A percentile compares a stretch with the other conserved stretches of the same genome.
These are phyloP conservation scores for Lasioglossum baleicum DNA, from an alignment of 1,140 invertebrate genomes.

Conservation along the genomic window DNA sequence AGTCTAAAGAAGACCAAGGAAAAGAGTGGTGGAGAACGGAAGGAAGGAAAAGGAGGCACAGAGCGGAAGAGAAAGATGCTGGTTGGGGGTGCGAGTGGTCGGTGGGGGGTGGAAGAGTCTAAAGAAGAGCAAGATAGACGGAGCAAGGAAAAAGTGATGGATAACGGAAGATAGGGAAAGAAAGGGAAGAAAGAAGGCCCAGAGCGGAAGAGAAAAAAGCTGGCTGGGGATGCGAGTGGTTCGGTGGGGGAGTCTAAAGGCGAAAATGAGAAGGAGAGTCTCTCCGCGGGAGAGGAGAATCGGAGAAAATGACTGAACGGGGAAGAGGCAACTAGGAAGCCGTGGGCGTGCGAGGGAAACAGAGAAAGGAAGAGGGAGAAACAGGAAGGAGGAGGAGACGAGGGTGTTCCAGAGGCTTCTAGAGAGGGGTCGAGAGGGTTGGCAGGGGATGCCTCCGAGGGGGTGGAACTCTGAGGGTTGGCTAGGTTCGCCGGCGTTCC, in stretches of 20 bases:
- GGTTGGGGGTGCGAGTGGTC: no score
- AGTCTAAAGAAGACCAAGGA: no score
- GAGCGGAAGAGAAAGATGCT: no score
- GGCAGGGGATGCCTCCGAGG: slow-evolving; percentile 61
- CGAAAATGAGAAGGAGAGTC: slow-evolving; percentile 31
- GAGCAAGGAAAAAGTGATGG: no score
- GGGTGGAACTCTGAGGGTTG: slow-evolving; percentile 67
- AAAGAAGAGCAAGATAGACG: no score
- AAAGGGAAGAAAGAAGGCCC: no score
- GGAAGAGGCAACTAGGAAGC: not conserved
- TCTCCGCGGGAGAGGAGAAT: not conserved
- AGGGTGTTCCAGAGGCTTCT: slow-evolving; percentile 54
- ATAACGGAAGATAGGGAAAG: no score
- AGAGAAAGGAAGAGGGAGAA: slow-evolving; percentile 57
- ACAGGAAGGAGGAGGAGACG: slow-evolving; percentile 47
- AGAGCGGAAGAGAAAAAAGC: not conserved
- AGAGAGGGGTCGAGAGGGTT: slow-evolving; percentile 47
- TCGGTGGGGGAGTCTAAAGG: slow-evolving; percentile 9
- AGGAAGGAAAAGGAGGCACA: no score
- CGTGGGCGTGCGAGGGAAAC: slow-evolving; percentile 2
- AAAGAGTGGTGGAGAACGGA: no score
- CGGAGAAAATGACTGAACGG: slow-evolving; percentile 1
- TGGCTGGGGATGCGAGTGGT: not conserved
- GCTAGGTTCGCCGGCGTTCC: slow-evolving; percentile 64
- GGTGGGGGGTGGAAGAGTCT: no score